Evolutionary conservation across 1,140 invertebrate species (phyloP).

Genomic region (Physella acuta): DNA sequence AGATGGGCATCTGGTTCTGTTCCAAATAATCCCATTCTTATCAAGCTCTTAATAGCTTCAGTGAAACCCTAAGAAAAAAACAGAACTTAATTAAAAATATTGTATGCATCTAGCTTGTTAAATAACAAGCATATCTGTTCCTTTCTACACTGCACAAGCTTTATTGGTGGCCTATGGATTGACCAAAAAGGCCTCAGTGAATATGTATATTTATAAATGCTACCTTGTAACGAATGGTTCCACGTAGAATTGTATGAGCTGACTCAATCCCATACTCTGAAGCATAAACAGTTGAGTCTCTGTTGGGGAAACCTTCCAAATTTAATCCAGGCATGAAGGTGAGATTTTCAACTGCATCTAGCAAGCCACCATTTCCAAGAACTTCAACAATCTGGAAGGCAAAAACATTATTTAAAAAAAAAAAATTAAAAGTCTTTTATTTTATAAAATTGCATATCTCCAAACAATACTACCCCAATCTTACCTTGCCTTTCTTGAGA

Average conservation of each 20-base stretch:
- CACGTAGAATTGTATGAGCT: conserved; percentile 84
- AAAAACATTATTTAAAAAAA: not conserved
- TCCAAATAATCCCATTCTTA: conserved; percentile 86
- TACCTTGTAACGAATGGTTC: conserved; percentile 84
- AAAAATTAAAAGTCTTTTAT: not conserved
- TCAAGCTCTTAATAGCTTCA: conserved; percentile 81
- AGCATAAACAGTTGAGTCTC: conserved; percentile 89
- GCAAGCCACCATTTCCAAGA: conserved; percentile 81
- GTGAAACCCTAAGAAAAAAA: conserved; percentile 74
- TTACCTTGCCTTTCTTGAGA: conserved; percentile 38
- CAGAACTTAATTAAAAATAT: too few relatives aligned
- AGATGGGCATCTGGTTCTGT: conserved; percentile 81
- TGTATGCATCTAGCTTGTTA: too few relatives aligned
- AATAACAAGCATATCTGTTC: too few relatives aligned
- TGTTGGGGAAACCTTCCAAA: conserved; percentile 93
- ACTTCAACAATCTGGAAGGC: conserved; percentile 82
- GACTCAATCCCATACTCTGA: conserved; percentile 77
- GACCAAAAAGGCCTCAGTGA: too few relatives aligned
- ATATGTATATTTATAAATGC: too few relatives aligned
- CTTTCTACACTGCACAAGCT: too few relatives aligned
- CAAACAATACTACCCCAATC: too few relatives aligned
- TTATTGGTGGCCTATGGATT: too few relatives aligned
- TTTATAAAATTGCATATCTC: not conserved
- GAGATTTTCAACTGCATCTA: conserved; percentile 75
- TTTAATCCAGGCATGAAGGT: conserved; percentile 95